Conservation (phyloP, 2,797 vertebrate genomes). For the Hipposideros larvatus region DNA sequence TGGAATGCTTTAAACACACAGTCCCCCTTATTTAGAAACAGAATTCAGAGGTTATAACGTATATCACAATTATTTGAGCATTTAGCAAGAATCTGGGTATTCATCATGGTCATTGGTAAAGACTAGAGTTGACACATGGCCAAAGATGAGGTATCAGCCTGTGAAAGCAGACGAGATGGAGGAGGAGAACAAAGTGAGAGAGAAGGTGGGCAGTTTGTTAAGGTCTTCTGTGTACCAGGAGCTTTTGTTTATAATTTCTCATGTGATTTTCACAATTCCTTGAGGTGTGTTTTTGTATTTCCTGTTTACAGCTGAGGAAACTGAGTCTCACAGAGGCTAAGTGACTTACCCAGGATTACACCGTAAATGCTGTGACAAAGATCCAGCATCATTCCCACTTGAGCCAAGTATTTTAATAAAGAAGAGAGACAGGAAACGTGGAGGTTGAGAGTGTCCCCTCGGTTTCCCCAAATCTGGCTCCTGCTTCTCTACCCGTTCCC, state of each 20-base stretch:
- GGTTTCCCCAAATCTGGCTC: neutral
- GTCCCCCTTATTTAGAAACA: neutral
- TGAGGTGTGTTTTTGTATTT: neutral
- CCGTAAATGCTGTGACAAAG: neutral
- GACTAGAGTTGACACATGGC: neutral
- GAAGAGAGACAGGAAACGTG: neutral
- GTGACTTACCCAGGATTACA: neutral
- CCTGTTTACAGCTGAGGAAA: neutral
- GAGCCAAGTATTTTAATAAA: neutral
- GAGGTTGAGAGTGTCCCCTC: neutral
- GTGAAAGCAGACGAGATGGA: neutral
- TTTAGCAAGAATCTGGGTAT: neutral
- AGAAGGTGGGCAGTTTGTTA: neutral
- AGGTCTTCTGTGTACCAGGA: neutral
- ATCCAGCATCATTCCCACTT: neutral
- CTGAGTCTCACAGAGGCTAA: neutral
- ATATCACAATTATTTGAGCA: neutral
- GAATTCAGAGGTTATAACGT: neutral
- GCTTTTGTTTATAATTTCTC: neutral
- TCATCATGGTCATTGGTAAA: neutral
- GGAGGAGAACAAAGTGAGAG: neutral
- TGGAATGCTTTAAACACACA: constrained; percentile 2
- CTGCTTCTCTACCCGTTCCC: accelerated
- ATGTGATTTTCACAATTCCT: neutral
- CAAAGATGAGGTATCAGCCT: neutral